Evolutionary conservation across 2,797 vertebrate species (phyloP).

Genomic region (Chaunax sp.): DNA sequence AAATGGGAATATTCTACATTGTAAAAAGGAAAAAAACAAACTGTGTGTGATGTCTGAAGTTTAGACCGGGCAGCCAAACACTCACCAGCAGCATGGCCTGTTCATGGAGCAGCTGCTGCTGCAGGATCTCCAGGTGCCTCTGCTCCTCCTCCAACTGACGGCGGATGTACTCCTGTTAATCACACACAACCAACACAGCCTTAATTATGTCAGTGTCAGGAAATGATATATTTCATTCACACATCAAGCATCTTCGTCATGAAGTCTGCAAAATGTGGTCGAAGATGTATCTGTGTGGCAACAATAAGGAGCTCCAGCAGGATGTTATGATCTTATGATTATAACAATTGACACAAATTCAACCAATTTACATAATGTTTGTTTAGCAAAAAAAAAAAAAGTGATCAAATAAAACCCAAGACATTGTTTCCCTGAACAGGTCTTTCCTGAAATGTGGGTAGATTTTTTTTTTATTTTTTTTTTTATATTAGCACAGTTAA

Average conservation of each 20-base stretch:
- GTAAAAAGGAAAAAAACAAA: neutral
- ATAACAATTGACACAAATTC: neutral
- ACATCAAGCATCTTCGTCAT: too few species aligned
- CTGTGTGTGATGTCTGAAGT: neutral
- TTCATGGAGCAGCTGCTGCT: slow-evolving; percentile 99
- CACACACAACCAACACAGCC: slow-evolving; percentile 59
- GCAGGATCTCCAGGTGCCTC: slow-evolving; percentile 97
- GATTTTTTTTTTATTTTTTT: too few species aligned
- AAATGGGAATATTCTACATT: neutral
- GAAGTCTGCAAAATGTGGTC: too few species aligned
- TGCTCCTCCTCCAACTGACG: slow-evolving; percentile 99
- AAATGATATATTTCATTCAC: neutral
- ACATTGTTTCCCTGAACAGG: neutral
- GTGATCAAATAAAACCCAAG: neutral
- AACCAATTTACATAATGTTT: too few species aligned
- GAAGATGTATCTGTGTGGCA: too few species aligned
- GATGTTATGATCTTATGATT: neutral
- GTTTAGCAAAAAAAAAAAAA: too few species aligned
- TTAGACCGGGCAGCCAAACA: neutral
- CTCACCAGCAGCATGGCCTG: slow-evolving; percentile 99
- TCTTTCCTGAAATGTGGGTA: too few species aligned
- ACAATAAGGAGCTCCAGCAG: neutral
- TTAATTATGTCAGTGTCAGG: neutral
- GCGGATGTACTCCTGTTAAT: slow-evolving; percentile 97
- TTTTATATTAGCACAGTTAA: too few species aligned